Base-by-base conservation (phyloP, 2,888 invertebrate genomes). In the Hemistola chrysoprasaria region DNA sequence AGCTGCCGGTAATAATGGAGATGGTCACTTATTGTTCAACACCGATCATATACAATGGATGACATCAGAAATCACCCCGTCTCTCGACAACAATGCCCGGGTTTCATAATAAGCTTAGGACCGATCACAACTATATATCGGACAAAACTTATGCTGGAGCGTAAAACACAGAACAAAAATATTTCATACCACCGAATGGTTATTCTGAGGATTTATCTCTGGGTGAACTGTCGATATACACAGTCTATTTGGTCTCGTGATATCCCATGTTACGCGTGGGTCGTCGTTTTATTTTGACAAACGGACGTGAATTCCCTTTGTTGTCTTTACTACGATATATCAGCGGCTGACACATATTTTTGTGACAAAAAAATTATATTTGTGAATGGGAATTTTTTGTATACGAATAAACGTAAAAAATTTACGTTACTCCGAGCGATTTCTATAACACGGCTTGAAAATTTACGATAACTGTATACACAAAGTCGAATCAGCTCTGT, bases 11-110 rank as follows among this genome's bases (percentile, higher is more conserved):
- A 68, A 81, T 77, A 82, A 84, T 73, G 72, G 72, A 71, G 71
- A 75, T 81, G 86, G 85, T 78, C 85, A 84, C 65, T 80, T 71
- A 83, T 86, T 87, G 86, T 86, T 83, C 78, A 73, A 78, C 66
- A 65, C 59, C 55, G 62, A 60, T 62, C 57, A 63, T 58, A 60
- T 62, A 83, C 82, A 86, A 87, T 77, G 64, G 69, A 58, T 49
- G 58, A 81, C 78, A 83, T 77, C 79, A 72, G 71, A 71, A 76
- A 81, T 83, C 81, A 77, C 71, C 77, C 73, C 61, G 71, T 74
- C 67, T 68, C 50, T 66, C 51, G 50, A 59, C 62, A 70, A 80
- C 81, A 82, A 84, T 80, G 68, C 67, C 60, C 65, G 52, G 72
- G 74, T 72, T 76, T 76, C 76, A 78, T 80, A 75, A 74, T 72